Conservation (phyloP, 2,797 vertebrate species). For the Enteromius radiatus region DNA sequence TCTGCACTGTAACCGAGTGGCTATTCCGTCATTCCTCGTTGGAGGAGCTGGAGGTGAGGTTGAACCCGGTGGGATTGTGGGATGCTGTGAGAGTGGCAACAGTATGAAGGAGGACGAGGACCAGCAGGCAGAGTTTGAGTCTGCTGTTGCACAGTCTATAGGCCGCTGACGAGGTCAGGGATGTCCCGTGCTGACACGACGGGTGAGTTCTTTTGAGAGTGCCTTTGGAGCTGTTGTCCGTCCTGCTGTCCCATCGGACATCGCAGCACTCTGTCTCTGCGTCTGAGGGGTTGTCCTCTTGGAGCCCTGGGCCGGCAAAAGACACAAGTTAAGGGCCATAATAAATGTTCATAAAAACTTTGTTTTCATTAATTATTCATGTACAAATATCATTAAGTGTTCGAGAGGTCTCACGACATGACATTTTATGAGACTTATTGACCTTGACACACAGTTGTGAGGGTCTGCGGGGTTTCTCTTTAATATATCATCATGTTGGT, state of each 20-base stretch:
- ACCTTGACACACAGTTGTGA: slow-evolving; percentile 1
- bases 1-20: slow-evolving; percentile 46
- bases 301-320: slow-evolving; percentile 83
- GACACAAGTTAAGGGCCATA: neutral
- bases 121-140: slow-evolving; percentile 96
- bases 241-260: slow-evolving; percentile 89
- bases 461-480: neutral
- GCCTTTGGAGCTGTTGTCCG: slow-evolving; percentile 85
- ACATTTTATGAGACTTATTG: neutral
- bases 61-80: slow-evolving; percentile 89
- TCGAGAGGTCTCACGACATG: neutral
- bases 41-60: slow-evolving; percentile 84
- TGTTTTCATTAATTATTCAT: neutral
- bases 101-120: slow-evolving; percentile 95
- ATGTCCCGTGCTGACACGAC: slow-evolving; percentile 89
- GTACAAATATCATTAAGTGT: neutral
- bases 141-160: slow-evolving; percentile 95
- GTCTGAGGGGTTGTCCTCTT: slow-evolving; percentile 90
- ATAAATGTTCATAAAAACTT: neutral
- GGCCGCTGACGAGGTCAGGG: slow-evolving; percentile 90
- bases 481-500: neutral
- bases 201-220: slow-evolving; percentile 88
- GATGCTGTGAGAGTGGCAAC: slow-evolving; percentile 94
- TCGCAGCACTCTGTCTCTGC: slow-evolving; percentile 95
- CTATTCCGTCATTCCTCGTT: slow-evolving; percentile 87